Percentiles rank a stretch among this genome's conserved stretches.
phyloP scores from a whole-genome alignment of 2,888 invertebrate species.

The Fragum fragum region DNA sequence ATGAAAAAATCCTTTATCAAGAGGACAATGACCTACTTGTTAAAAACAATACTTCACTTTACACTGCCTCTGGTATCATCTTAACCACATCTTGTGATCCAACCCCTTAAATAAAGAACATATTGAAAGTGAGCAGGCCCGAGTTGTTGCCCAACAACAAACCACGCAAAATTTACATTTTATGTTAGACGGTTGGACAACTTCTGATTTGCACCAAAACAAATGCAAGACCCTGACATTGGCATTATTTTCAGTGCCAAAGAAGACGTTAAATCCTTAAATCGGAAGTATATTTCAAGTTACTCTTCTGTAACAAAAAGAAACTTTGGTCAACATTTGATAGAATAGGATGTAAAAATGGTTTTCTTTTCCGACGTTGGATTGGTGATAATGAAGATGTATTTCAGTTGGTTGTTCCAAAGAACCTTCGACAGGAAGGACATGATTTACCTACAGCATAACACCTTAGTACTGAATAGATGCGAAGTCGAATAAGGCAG shows the following conservation, averaged over 20 bases:
- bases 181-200: constrained; percentile 20
- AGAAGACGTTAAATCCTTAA: constrained; percentile 4
- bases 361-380: constrained; percentile 9
- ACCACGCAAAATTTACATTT: not conserved
- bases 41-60: not conserved
- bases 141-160: constrained; percentile 12
- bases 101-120: not conserved
- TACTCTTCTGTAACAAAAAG: constrained; percentile 11
- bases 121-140: not conserved
- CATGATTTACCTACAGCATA: constrained; percentile 30
- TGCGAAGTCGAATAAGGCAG: constrained; percentile 6
- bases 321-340: constrained; percentile 18
- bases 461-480: constrained; percentile 28
- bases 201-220: not conserved
- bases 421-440: constrained; percentile 3
- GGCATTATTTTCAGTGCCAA: constrained; percentile 19
- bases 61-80: not conserved
- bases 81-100: not conserved
- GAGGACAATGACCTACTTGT: not conserved
- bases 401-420: not conserved
- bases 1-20: not conserved
- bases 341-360: not conserved
- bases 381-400: not conserved
- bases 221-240: constrained; percentile 3
- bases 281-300: constrained; percentile 3